Evolutionary conservation across 2,888 invertebrate species (phyloP).

Genomic region (Cryptus armator): DNA sequence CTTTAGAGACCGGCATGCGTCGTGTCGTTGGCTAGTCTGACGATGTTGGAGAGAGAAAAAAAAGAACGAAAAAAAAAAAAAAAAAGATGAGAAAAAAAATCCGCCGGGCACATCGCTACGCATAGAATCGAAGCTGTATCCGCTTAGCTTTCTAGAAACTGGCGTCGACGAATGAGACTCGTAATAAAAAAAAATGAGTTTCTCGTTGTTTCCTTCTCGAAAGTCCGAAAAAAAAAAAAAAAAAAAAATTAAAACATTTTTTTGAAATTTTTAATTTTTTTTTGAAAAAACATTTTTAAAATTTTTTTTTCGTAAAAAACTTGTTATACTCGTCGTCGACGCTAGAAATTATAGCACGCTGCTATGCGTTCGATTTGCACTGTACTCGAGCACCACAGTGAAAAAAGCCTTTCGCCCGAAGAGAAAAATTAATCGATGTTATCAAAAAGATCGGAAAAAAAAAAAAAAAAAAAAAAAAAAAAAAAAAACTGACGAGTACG

Average conservation of each 20-base stretch:
- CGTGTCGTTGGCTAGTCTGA: conserved; percentile 56
- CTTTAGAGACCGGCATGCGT: conserved; percentile 66
- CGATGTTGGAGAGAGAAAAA: conserved; percentile 18
- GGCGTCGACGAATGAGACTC: conserved; percentile 47
- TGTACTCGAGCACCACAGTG: conserved; percentile 37
- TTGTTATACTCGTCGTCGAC: conserved; percentile 40
- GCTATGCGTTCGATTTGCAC: conserved; percentile 69
- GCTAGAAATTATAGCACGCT: conserved; percentile 66
- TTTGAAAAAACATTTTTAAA: not conserved
- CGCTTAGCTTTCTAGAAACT: conserved; percentile 67
- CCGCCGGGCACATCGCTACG: conserved; percentile 65
- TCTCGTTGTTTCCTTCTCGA: not conserved
- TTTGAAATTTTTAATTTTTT: not conserved
- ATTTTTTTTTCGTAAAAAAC: too few relatives aligned
- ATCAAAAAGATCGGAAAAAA: not conserved
- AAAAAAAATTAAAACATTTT: not conserved
- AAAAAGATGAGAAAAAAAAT: conserved; percentile 10
- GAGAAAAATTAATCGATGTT: not conserved
- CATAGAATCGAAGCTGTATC: conserved; percentile 66
- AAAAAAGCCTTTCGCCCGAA: conserved; percentile 13
- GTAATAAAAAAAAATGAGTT: not conserved
- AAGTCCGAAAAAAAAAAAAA: not conserved
- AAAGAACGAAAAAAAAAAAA: conserved; percentile 1
- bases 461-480: conserved; percentile 29
- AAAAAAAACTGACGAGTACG: conserved; percentile 14